Percentiles rank a stretch among this genome's conserved stretches.
Evolutionary conservation across 2,888 invertebrate species (phyloP).

Genomic region (Thysanoteuthis rhombus): DNA sequence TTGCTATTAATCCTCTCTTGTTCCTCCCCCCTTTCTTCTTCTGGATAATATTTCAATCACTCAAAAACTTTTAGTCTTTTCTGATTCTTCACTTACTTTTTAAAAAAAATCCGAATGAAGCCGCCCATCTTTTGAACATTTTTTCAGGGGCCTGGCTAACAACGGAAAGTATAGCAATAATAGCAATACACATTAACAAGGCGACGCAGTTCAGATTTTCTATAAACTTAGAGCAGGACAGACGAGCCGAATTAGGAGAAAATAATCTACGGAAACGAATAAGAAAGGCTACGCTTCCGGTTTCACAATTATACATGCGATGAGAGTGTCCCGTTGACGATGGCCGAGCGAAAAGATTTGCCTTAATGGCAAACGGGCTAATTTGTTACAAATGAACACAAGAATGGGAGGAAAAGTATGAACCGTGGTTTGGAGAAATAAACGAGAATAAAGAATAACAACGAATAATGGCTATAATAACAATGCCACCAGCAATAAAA

Average conservation of each 20-base stretch:
- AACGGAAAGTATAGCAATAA: too few species aligned
- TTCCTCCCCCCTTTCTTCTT: too few species aligned
- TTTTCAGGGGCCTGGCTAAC: too few species aligned
- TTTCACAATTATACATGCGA: neutral
- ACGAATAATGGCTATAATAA: neutral
- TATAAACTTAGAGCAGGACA: too few species aligned
- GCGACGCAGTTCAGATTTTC: too few species aligned
- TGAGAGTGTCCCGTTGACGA: neutral
- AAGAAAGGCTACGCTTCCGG: neutral
- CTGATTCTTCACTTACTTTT: too few species aligned
- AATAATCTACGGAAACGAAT: neutral
- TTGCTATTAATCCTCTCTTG: too few species aligned
- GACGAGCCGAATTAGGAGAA: neutral
- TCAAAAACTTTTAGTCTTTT: too few species aligned
- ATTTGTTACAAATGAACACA: neutral
- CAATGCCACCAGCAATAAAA: slow-evolving; percentile 12
- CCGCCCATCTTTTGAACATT: too few species aligned
- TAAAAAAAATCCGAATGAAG: too few species aligned
- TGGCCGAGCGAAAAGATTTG: neutral
- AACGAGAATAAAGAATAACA: neutral
- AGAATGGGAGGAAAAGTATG: neutral
- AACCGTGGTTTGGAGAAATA: neutral
- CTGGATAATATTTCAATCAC: too few species aligned
- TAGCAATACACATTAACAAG: too few species aligned
- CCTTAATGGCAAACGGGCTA: neutral